Base-by-base conservation (phyloP, 2,113 vertebrate species). In the Lasiurus cinereus region DNA sequence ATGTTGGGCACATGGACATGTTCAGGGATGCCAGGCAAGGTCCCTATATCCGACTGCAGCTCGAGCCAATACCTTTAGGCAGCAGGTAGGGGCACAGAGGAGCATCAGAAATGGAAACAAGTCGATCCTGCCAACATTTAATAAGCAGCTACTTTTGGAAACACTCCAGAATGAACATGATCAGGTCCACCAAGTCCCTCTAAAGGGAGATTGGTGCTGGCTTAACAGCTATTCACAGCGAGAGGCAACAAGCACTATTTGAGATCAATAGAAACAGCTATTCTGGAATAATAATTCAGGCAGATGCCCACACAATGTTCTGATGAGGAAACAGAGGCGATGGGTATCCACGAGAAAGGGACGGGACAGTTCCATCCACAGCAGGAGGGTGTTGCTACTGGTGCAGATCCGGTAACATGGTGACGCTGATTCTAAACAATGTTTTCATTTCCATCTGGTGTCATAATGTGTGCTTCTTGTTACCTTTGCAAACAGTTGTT, bases 81-180 rank as follows among this genome's bases (percentile, higher is more conserved):
- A 43, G 76, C 89, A 95, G 95, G 94, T 96, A 97, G 97, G 97
- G 90, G 96, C 96, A 79, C 89, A 43, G 72, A 74, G 56, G 91
- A 96, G 90, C 96, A 80, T 95, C 96, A 62, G 94, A 96, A 96
- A 98, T 98, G 69, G 94, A 96, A 96, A 98, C 97, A 93, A 97
- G 97, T 97, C 98, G 96, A 79, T 83, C 85, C 95, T 91, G 89
- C 67, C 97, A 97, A 96, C 97, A 95, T 94, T 98, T 94, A 97
- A 97, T 97, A 98, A 98, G 98, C 96, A 98, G 98, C 97, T 98
- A 97, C 96, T 97, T 97, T 94, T 88, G 96, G 94, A 97, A 97
- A 97, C 77, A 84, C 87, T 96, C 96, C 93, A 39, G 92, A 96
- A 97, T 87, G 96, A 97, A 91, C 97, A 96, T 52, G 90, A 93